Base-by-base conservation (phyloP, 2,797 vertebrate species). In the Etheostoma nigrum region DNA sequence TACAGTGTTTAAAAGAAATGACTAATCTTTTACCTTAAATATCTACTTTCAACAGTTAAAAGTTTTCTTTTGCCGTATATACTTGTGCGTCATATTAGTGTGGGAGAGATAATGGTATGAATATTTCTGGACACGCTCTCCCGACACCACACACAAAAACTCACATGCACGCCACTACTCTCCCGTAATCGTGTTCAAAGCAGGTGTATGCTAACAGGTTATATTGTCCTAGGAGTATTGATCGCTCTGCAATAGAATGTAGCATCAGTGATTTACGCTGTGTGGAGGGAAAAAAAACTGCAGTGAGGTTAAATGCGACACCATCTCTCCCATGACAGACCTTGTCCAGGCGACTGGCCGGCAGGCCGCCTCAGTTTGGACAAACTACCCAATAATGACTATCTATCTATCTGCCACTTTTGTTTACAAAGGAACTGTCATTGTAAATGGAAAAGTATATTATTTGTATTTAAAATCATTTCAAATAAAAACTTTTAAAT, bases 391-490 rank as follows among this genome's bases (percentile, higher is more conserved):
- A 86, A 89, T 91, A 92, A 94, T 91, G 92, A 94, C 88, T 91
- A 91, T 91, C 82, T 91, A 91, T 91, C 82, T 91, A 88, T 95
- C 94, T 95, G 94, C 94, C 94, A 95, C 94, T 95, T 96, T 96
- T 96, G 95, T 96, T 96, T 96, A 96, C 95, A 96, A 96, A 95
- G 96, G 94, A 96, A 94, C 95, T 96, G 93, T 96, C 95, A 96
- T 95, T 97, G 96, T 94, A 96, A 96, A 94, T 96, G 93, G 95
- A 96, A 95, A 93, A 94, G 95, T 95, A 96, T 94, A 96, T 94
- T 96, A 95, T 97, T 97, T 97, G 96, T 98, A 97, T 96, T 96
- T 96, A 95, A 96, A 92, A 88, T 96, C 96, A 95, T 95, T 97
- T 96, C 95, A 97, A 98, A 97, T 98, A 98, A 99, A 98, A 93